Percentiles rank a stretch among this genome's conserved stretches.
Conservation (phyloP, 2,888 invertebrate species). For the Vesta saturnalis region DNA sequence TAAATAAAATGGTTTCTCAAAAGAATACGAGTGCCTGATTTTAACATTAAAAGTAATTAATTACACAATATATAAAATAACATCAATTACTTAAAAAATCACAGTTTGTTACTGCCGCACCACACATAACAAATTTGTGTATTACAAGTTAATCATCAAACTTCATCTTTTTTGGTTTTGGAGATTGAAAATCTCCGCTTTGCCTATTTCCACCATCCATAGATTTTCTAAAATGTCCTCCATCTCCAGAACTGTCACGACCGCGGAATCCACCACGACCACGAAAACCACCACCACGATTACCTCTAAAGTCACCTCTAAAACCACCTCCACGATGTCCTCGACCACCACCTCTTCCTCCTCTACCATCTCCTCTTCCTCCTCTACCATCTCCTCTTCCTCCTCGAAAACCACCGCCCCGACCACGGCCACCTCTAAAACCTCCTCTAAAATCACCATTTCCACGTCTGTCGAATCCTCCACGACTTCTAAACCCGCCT, state of each 20-base stretch:
- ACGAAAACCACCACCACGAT: constrained; percentile 46
- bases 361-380: constrained; percentile 48
- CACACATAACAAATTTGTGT: not conserved
- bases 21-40: too few relatives aligned
- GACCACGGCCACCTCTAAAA: constrained; percentile 57
- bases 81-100: too few relatives aligned
- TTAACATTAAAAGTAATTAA: too few relatives aligned
- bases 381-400: constrained; percentile 15
- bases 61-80: too few relatives aligned
- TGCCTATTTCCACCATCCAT: constrained; percentile 51
- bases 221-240: constrained; percentile 13
- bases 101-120: not conserved
- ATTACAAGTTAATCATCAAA: not conserved
- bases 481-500: constrained; percentile 49
- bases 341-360: constrained; percentile 50
- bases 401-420: constrained; percentile 45
- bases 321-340: constrained; percentile 45
- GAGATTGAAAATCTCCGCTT: not conserved
- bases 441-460: constrained; percentile 47
- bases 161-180: not conserved
- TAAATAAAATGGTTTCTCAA: too few relatives aligned
- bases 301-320: constrained; percentile 56
- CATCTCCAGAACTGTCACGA: constrained; percentile 48
- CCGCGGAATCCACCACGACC: constrained; percentile 45
- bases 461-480: constrained; percentile 50